Conservation (phyloP, 2,113 vertebrate species). For the Larimichthys polyactis region DNA sequence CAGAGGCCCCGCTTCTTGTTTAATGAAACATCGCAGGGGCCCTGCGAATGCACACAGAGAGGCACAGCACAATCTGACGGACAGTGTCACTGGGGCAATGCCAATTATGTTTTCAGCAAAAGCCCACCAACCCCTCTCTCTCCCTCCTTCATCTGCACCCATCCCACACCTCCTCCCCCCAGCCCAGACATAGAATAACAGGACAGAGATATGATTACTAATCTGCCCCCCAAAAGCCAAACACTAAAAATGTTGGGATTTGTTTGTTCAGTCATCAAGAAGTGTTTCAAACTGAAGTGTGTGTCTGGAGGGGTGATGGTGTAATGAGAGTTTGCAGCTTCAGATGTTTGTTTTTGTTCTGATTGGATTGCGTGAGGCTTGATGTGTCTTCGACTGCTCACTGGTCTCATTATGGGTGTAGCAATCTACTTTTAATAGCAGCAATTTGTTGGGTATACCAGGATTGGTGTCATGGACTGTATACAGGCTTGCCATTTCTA, state of each 20-base stretch:
- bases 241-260: constrained; percentile 73
- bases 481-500: constrained; percentile 24
- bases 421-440: constrained; percentile 75
- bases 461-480: constrained; percentile 46
- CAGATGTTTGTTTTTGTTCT: constrained; percentile 81
- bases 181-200: constrained; percentile 79
- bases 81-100: constrained; percentile 77
- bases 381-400: constrained; percentile 60
- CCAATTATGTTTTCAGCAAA: constrained; percentile 83
- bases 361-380: constrained; percentile 73
- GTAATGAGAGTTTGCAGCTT: constrained; percentile 70
- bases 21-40: constrained; percentile 82
- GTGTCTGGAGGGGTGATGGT: constrained; percentile 56
- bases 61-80: constrained; percentile 72
- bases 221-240: constrained; percentile 72
- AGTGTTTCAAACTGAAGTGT: constrained; percentile 75
- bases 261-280: constrained; percentile 81
- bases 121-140: constrained; percentile 53
- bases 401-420: constrained; percentile 57
- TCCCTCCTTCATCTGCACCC: constrained; percentile 47
- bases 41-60: constrained; percentile 69
- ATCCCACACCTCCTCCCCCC: constrained; percentile 37
- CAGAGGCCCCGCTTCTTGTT: constrained; percentile 75
- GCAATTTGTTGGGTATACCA: constrained; percentile 65
- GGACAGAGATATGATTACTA: constrained; percentile 79